Evolutionary conservation across 37 sponge, comb jelly and placozoan genomes (phyloP).

Genomic region (Amphimedon queenslandica): DNA sequence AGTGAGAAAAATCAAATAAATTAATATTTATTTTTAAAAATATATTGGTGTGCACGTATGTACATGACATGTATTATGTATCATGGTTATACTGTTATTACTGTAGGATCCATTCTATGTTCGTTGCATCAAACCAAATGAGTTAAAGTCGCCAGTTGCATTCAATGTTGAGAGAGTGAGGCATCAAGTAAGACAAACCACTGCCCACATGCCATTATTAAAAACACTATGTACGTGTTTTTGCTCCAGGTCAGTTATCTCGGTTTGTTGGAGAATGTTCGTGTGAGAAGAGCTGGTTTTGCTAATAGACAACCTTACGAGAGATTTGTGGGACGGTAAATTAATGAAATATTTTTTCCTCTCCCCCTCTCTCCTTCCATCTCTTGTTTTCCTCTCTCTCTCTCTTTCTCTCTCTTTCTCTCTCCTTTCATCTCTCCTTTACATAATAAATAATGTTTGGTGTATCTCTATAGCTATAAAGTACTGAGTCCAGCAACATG

Average conservation of each 20-base stretch:
- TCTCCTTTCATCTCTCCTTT: slow-evolving; percentile 5
- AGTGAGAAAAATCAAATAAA: slow-evolving; percentile 10
- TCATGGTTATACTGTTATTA: not conserved
- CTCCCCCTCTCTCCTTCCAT: not conserved
- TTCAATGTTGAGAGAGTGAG: slow-evolving; percentile 54
- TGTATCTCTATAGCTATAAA: slow-evolving; percentile 53
- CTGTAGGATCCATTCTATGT: slow-evolving; percentile 73
- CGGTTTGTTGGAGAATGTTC: slow-evolving; percentile 79
- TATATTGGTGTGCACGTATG: no score
- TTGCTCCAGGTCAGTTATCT: slow-evolving; percentile 60
- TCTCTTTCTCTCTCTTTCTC: not conserved
- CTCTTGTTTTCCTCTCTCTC: not conserved
- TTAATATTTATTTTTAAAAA: no score
- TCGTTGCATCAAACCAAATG: slow-evolving; percentile 84
- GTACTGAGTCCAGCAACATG: slow-evolving; percentile 54
- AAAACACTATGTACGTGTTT: not conserved
- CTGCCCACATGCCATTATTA: not conserved
- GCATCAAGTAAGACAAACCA: slow-evolving; percentile 57
- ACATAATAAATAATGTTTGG: no score
- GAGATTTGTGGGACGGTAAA: slow-evolving; percentile 59
- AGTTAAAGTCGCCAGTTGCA: slow-evolving; percentile 42
- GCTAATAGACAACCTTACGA: slow-evolving; percentile 73
- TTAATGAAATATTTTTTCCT: not conserved
- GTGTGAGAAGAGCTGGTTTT: slow-evolving; percentile 81
- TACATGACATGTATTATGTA: not conserved